Percentiles rank a stretch among this genome's conserved stretches.
These are phyloP conservation scores for Cygnus atratus DNA, from an alignment of 2,113 vertebrate species.

Conservation along the genomic window DNA sequence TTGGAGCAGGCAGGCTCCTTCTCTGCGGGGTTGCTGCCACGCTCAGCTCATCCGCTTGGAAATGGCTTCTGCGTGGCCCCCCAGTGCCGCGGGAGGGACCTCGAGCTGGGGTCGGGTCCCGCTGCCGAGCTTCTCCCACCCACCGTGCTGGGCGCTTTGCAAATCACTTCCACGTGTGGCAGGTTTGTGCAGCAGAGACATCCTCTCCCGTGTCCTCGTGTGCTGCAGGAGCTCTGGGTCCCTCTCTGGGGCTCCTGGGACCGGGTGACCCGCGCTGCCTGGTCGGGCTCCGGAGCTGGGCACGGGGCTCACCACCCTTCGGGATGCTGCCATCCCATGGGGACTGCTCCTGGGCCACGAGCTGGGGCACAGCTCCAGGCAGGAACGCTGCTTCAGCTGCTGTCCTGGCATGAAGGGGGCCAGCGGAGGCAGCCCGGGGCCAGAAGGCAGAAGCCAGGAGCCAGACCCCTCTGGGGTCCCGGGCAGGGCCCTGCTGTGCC, in stretches of 20 bases:
- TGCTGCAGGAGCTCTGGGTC: not conserved
- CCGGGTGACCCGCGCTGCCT: not conserved
- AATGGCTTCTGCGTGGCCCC: not conserved
- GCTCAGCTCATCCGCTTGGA: accelerated
- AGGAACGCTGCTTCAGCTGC: not conserved
- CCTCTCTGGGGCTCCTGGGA: accelerated
- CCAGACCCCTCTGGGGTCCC: not conserved
- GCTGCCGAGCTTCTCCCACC: not conserved
- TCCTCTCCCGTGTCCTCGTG: accelerated
- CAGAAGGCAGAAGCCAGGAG: not conserved
- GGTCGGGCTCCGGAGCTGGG: not conserved
- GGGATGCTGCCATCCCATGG: not conserved
- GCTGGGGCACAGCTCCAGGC: accelerated
- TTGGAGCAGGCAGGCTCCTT: not conserved
- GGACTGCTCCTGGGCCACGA: not conserved
- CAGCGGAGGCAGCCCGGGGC: not conserved
- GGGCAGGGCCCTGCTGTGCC: not conserved
- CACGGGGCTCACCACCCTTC: accelerated
- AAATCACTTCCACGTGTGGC: accelerated
- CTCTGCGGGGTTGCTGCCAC: accelerated
- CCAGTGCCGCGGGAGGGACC: accelerated
- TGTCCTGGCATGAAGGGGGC: not conserved
- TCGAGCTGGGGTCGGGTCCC: accelerated
- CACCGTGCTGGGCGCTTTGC: not conserved
- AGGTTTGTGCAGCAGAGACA: not conserved